phyloP scores from a whole-genome alignment of 2,113 vertebrate species.

The Chitala chitala region DNA sequence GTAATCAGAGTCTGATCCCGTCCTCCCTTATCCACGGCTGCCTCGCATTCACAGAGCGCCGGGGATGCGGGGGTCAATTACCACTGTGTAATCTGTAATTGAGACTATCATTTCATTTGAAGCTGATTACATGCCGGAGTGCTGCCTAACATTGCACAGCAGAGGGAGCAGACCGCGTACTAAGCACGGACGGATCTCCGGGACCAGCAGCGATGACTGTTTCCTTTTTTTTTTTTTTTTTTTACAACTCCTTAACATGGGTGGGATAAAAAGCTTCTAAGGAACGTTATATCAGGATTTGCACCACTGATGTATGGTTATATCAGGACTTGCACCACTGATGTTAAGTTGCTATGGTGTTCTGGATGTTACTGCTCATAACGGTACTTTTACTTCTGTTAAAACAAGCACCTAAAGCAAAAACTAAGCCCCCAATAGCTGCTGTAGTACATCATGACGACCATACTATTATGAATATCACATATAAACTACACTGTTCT shows the following conservation, averaged over 20 bases:
- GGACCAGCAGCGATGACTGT: background rate
- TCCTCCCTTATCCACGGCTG: background rate
- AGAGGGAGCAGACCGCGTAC: background rate
- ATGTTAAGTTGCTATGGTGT: too few relatives aligned
- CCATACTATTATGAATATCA: too few relatives aligned
- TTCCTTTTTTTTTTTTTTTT: background rate
- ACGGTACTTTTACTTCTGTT: too few relatives aligned
- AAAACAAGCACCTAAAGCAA: too few relatives aligned
- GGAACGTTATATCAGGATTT: background rate
- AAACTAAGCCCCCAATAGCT: too few relatives aligned
- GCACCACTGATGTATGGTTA: background rate
- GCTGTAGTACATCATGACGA: too few relatives aligned
- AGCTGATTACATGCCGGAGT: slow-evolving; percentile 67
- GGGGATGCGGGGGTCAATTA: slow-evolving; percentile 61
- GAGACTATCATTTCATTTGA: slow-evolving; percentile 72
- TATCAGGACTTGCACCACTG: too few relatives aligned
- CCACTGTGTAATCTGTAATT: slow-evolving; percentile 61
- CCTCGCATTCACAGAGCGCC: slow-evolving; percentile 29
- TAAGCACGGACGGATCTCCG: background rate
- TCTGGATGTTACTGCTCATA: too few relatives aligned
- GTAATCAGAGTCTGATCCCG: slow-evolving; percentile 56
- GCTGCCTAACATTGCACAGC: slow-evolving; percentile 50
- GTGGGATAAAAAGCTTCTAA: background rate
- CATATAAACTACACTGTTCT: too few relatives aligned
- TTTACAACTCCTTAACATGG: background rate